Base-by-base conservation (phyloP, 2,888 invertebrate genomes). In the Agrochola macilenta region DNA sequence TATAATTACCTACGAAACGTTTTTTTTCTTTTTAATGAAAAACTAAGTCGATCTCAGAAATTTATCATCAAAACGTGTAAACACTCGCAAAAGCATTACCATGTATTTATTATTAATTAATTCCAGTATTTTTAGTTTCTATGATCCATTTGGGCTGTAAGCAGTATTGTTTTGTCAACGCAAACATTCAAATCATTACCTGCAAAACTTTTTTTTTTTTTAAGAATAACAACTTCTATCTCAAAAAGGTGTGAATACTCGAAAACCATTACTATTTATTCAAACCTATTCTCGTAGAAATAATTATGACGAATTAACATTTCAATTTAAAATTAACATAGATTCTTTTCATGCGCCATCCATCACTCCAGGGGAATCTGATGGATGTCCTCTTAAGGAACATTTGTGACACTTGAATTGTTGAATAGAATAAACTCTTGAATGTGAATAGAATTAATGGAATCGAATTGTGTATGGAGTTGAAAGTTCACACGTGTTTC, bases 371-470 rank as follows among this genome's bases (percentile, higher is more conserved):
- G 88, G 89, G 91, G 88, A 90, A 90, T 78, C 86, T 94, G 94
- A 95, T 94, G 93, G 92, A 94, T 93, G 91, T 87, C 79, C 87
- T 90, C 54, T 89, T 81, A 89, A 46, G 90, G 91, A 90, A 93
- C 94, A 94, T 96, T 96, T 95, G 95, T 95, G 95, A 95, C 96
- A 95, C 94, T 94, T 93, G 94, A 95, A 96, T 93, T 92, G 94
- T 89, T 91, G 85, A 89, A 89, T 91, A 95, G 93, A 95, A 95
- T 93, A 90, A 90, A 90, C 87, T 90, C 90, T 91, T 88, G 88
- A 80, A 88, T 89, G 88, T 87, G 91, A 90, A 89, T 90, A 90
- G 91, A 89, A 91, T 88, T 90, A 88, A 90, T 88, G 91, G 88
- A 89, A 93, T 93, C 84, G 89, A 89, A 91, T 83, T 80, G 83